phyloP scores from a whole-genome alignment of 2,888 invertebrate genomes.

The Hoplodrina ambigua region DNA sequence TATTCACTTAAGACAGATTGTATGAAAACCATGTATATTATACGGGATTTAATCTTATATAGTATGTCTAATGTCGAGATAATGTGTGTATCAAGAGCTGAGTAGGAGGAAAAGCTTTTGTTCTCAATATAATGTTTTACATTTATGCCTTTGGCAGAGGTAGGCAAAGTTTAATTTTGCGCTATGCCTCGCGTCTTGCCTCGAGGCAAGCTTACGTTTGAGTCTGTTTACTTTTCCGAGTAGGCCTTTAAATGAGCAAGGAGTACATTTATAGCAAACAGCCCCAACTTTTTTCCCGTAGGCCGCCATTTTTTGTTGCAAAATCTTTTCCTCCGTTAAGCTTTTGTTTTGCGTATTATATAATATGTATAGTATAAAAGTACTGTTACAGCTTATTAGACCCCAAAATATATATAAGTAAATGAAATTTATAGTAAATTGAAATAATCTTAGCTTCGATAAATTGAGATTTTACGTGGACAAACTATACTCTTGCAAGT shows the following conservation, averaged over 20 bases:
- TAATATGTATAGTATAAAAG: slow-evolving; percentile 36
- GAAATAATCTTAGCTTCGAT: slow-evolving; percentile 52
- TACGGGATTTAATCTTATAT: slow-evolving; percentile 55
- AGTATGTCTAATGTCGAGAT: slow-evolving; percentile 42
- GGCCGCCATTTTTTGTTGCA: slow-evolving; percentile 30
- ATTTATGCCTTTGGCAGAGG: slow-evolving; percentile 29
- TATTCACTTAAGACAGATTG: slow-evolving; percentile 46
- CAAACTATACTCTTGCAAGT: slow-evolving; percentile 34
- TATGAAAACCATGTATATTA: slow-evolving; percentile 61
- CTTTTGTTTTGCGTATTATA: slow-evolving; percentile 60
- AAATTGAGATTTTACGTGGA: slow-evolving; percentile 26
- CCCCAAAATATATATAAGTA: slow-evolving; percentile 65
- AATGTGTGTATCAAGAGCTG: slow-evolving; percentile 22
- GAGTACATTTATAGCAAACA: slow-evolving; percentile 25
- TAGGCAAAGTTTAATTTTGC: slow-evolving; percentile 34
- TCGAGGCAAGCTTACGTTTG: slow-evolving; percentile 31
- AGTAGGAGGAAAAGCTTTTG: slow-evolving; percentile 50
- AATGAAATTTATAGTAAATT: slow-evolving; percentile 66
- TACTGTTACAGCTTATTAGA: slow-evolving; percentile 67
- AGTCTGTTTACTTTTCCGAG: slow-evolving; percentile 29
- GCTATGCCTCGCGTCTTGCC: slow-evolving; percentile 31
- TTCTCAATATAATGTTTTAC: slow-evolving; percentile 31
- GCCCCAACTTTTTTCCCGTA: background rate
- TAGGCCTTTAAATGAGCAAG: slow-evolving; percentile 38
- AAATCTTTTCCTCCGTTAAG: slow-evolving; percentile 64